phyloP scores from a whole-genome alignment of 2,113 vertebrate species.

The Rhea pennata region DNA sequence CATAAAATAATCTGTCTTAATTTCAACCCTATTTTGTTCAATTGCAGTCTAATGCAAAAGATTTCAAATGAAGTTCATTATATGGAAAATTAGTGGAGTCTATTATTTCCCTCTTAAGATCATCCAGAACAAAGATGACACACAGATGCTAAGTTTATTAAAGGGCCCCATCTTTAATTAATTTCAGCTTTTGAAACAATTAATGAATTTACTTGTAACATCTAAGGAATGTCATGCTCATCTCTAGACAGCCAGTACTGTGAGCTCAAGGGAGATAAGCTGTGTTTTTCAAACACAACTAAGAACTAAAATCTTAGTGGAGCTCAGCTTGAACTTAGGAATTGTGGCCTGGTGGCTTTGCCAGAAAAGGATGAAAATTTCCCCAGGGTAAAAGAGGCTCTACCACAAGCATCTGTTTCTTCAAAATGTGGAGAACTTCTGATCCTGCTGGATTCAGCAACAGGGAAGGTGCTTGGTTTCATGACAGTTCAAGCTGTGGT shows the following conservation, averaged over 20 bases:
- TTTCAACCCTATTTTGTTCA: slow-evolving; percentile 26
- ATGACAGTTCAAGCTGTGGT: background rate
- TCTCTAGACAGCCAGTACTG: background rate
- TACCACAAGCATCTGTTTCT: background rate
- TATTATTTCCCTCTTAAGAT: slow-evolving; percentile 40
- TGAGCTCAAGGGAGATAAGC: background rate
- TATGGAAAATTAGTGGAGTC: slow-evolving; percentile 8
- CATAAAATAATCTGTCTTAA: slow-evolving; percentile 24
- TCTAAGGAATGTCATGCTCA: background rate
- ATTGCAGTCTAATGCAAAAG: background rate
- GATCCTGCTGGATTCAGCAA: background rate
- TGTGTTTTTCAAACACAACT: background rate
- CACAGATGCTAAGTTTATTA: background rate
- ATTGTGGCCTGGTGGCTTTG: background rate
- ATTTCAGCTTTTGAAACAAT: slow-evolving; percentile 33
- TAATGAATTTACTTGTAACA: slow-evolving; percentile 23
- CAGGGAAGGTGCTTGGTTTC: background rate
- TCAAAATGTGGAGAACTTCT: background rate
- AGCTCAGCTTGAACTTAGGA: background rate
- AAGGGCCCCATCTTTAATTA: slow-evolving; percentile 46
- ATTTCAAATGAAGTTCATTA: slow-evolving; percentile 47
- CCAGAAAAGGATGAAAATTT: background rate
- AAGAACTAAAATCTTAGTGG: background rate
- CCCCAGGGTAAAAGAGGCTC: background rate
- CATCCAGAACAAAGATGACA: slow-evolving; percentile 7